Percentiles rank a stretch among this genome's conserved stretches.
Evolutionary conservation across 2,797 vertebrate genomes (phyloP).

Genomic region (Paguma larvata): DNA sequence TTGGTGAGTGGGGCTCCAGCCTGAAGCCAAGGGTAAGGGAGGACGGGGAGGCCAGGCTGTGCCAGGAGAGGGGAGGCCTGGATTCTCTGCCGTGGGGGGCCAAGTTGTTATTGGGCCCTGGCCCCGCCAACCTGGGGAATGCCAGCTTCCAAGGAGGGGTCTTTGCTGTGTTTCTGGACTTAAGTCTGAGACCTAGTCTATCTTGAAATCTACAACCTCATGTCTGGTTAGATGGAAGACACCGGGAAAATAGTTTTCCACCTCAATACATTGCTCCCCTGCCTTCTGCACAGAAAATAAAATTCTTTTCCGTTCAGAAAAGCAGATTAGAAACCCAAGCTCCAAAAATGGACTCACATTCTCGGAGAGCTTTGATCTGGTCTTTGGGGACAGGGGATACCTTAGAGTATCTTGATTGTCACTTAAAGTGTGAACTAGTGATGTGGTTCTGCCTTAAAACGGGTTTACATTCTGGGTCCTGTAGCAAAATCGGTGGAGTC

Average conservation of each 20-base stretch:
- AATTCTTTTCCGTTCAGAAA: not conserved
- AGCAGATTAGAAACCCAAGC: not conserved
- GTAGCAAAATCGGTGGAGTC: not conserved
- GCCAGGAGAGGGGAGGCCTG: not conserved
- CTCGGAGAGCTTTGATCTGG: not conserved
- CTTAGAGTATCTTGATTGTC: not conserved
- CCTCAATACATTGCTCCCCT: not conserved
- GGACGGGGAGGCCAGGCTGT: not conserved
- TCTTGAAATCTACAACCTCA: not conserved
- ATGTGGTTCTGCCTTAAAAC: conserved; percentile 50
- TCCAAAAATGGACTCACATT: not conserved
- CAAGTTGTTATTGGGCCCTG: not conserved
- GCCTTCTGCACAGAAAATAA: not conserved
- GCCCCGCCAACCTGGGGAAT: not conserved
- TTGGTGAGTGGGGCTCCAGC: conserved; percentile 60
- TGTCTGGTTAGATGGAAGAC: not conserved
- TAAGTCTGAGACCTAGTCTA: not conserved
- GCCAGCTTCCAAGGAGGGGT: not conserved
- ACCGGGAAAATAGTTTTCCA: not conserved
- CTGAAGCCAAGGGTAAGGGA: not conserved
- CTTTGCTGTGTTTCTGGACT: not conserved
- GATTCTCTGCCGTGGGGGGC: not conserved
- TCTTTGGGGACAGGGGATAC: not conserved
- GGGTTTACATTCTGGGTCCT: conserved; percentile 2
- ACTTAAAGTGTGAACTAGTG: not conserved